Evolutionary conservation across 1,140 invertebrate genomes (phyloP), one percentile per base, ranked within the genome.

Genomic region (Drusus annulatus): DNA sequence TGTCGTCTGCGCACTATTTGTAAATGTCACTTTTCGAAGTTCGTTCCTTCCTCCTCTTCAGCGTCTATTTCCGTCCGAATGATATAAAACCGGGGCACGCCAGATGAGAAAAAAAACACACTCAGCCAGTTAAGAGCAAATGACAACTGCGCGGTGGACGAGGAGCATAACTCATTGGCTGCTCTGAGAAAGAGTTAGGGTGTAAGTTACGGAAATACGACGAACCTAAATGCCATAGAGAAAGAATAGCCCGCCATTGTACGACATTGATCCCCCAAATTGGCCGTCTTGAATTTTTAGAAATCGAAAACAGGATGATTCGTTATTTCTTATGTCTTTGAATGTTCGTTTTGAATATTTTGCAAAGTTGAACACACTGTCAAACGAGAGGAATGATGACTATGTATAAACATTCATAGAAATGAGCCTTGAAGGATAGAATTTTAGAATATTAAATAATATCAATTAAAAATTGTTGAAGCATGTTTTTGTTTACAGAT

Each of bases 201-300:
- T 68, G 17, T 19, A 63, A 36, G 63, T 68, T 45, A 68, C 63
- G 4, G 31, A 68, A 68, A 68, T 68, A 68, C 31, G 31, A 19
- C 63, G 3, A 25, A 13, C 28, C n/a, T 16, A 21, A 68, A 68
- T 68, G 31, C 63, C 31, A n/a, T 45, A 68, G 31, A 50, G 31
- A 50, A 8, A 68, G 28, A 45, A 50, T 68, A 68, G 28, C 16
- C 28, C 16, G 15, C 63, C 63, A 45, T 68, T 68, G 63, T 68
- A 15, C 7, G 16, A 15, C 60, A 36, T 68, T 36, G 50, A 68
- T 68, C 16, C 63, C n/a, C 16, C 63, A 75, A 75, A 75, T 75
- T 75, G 31, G 73, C 52, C 73, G 52, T 31, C n/a, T 75, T 28
- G 16, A 75, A 75, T 75, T 68, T 36, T 16, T 63, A 63, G 23